phyloP scores from a whole-genome alignment of 2,888 invertebrate genomes.

The Hydropsyche betteni region DNA sequence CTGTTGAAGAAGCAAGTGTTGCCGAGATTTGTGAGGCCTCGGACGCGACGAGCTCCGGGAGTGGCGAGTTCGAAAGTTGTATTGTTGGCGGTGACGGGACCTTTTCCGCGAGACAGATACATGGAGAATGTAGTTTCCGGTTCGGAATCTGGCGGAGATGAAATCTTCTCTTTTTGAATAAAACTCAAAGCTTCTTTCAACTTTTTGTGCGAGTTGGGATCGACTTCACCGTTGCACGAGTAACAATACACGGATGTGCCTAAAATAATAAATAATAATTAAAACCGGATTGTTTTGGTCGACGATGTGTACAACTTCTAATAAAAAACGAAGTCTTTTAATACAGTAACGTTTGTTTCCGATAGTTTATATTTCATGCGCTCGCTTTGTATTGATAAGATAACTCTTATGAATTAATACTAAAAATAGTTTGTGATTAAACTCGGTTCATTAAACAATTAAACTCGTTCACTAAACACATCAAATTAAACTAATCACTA shows the following conservation, averaged over 20 bases:
- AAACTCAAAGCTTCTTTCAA: conserved; percentile 69
- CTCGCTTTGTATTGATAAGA: no score
- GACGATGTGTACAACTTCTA: no score
- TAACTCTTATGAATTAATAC: no score
- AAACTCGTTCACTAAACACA: no score
- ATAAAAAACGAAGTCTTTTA: no score
- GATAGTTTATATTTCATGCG: no score
- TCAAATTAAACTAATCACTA: no score
- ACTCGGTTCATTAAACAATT: no score
- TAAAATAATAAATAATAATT: no score
- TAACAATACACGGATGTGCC: conserved; percentile 76
- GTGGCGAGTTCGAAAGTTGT: neutral
- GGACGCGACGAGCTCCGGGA: conserved; percentile 65
- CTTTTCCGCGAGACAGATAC: neutral
- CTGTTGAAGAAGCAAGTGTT: conserved; percentile 99
- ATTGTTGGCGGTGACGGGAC: neutral
- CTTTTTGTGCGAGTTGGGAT: conserved; percentile 69
- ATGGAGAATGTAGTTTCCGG: conserved; percentile 26
- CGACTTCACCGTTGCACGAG: conserved; percentile 77
- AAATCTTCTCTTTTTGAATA: conserved; percentile 64
- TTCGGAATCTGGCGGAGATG: conserved; percentile 48
- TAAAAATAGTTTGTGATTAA: no score
- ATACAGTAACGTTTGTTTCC: no score
- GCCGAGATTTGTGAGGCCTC: conserved; percentile 90
- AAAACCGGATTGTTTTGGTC: no score